Evolutionary conservation across 2,888 invertebrate genomes (phyloP).

Genomic region (Pasiphila rectangulata): DNA sequence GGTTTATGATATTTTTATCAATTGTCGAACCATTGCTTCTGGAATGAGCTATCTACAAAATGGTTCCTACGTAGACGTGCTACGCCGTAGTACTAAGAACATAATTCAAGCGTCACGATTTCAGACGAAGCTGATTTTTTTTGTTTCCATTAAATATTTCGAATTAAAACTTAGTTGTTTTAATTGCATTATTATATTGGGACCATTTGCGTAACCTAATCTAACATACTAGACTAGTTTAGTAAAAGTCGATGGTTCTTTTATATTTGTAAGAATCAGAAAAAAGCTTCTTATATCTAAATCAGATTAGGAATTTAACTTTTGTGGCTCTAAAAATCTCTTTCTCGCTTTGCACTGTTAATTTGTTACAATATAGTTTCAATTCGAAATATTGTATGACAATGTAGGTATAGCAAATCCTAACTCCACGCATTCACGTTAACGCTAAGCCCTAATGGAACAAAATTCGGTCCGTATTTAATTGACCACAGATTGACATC

Average conservation of each 20-base stretch:
- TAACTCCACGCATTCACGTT: slow-evolving; percentile 48
- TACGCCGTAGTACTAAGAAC: slow-evolving; percentile 27
- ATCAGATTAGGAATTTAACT: too few species aligned
- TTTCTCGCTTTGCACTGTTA: too few species aligned
- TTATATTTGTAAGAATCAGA: too few species aligned
- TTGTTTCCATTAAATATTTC: slow-evolving; percentile 2
- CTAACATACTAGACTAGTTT: too few species aligned
- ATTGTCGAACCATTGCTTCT: slow-evolving; percentile 4
- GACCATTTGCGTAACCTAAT: too few species aligned
- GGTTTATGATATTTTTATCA: not conserved
- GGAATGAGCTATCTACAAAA: slow-evolving; percentile 16
- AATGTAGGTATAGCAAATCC: slow-evolving; percentile 47
- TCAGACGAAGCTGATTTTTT: not conserved
- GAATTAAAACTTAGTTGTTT: not conserved
- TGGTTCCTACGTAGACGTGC: slow-evolving; percentile 6
- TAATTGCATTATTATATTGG: not conserved
- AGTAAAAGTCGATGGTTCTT: too few species aligned
- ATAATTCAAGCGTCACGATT: not conserved
- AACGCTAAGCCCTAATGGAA: slow-evolving; percentile 59
- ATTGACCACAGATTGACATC: slow-evolving; percentile 76
- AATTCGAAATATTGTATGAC: slow-evolving; percentile 26
- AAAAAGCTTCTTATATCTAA: too few species aligned
- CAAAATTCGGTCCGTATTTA: slow-evolving; percentile 66
- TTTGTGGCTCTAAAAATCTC: too few species aligned
- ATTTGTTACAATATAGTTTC: not conserved